Percentiles rank a stretch among this genome's conserved stretches.
Conservation (phyloP, 2,888 invertebrate genomes). For the Cynaeus angustus region DNA sequence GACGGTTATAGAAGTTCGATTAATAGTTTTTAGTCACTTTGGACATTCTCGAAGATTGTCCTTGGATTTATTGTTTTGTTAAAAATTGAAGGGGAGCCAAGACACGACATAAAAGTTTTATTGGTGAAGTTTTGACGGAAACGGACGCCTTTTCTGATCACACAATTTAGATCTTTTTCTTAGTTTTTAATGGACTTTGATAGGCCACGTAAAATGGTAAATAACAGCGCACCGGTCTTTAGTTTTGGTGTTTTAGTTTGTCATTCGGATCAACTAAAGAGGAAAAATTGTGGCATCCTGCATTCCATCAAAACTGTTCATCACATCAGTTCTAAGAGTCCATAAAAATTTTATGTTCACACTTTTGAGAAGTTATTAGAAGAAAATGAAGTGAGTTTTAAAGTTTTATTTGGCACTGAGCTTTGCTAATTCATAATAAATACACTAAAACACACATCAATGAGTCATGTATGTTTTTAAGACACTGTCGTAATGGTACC, state of each 20-base stretch:
- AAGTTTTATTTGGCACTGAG: slow-evolving; percentile 20
- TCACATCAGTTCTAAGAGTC: slow-evolving; percentile 7
- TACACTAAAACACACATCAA: slow-evolving; percentile 11
- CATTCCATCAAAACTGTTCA: slow-evolving; percentile 21
- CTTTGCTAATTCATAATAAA: slow-evolving; percentile 31
- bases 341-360: slow-evolving; percentile 37
- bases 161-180: slow-evolving; percentile 11
- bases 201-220: background rate
- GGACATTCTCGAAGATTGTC: slow-evolving; percentile 1
- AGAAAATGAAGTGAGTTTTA: slow-evolving; percentile 19
- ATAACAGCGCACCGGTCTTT: slow-evolving; percentile 13
- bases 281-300: slow-evolving; percentile 16
- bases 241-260: slow-evolving; percentile 24
- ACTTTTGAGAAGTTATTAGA: slow-evolving; percentile 31
- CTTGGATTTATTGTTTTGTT: slow-evolving; percentile 25
- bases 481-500: background rate
- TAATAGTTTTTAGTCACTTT: slow-evolving; percentile 30
- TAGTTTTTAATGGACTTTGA: slow-evolving; percentile 8
- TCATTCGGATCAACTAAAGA: slow-evolving; percentile 1
- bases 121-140: slow-evolving; percentile 2
- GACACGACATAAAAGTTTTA: slow-evolving; percentile 23
- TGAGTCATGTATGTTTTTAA: slow-evolving; percentile 25
- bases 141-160: background rate
- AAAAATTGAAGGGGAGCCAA: slow-evolving; percentile 30
- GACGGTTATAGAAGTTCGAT: slow-evolving; percentile 31